Base-by-base conservation (phyloP, 2,797 vertebrate species). In the Acropternis orthonyx region DNA sequence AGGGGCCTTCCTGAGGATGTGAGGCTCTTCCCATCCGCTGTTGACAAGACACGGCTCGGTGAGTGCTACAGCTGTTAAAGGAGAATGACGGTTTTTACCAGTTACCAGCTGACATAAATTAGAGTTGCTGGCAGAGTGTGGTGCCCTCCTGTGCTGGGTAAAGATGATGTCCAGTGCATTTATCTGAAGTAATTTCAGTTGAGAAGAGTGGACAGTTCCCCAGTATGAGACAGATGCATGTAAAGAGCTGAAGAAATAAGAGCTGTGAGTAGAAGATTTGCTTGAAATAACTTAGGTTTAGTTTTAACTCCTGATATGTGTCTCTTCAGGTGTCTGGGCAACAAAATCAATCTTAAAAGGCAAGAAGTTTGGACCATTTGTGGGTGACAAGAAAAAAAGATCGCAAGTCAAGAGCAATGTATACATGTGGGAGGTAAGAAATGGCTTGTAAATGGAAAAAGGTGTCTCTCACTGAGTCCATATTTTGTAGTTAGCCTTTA, bases 341-440 rank as follows among this genome's bases (percentile, higher is more conserved):
- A 98, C 98, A 65, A 98, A 96, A 80, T 96, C 98, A 68, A 99
- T 99, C 97, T 98, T 99, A 86, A 99, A 99, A 98, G 99, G 99
- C 92, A 99, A 98, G 97, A 98, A 98, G 86, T 99, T 99, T 83
- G 99, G 99, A 67, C 99, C 99, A 3, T 99, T 99, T 97, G 94
- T 98, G 72, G 99, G 99, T 74, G 99, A 99, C 95, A 99, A 98
- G 98, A 99, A 99, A 51, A 99, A 99, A 95, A 98, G 98, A 92
- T 99, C 98, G 86, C 99, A 99, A 98, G 99, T 99, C 95, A 98
- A 98, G 85, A 99, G 98, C 97, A 99, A 99, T 97, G 99, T 99
- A 27, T 99, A 99, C 97, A 99, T 99, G 99, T 99, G 99, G 99
- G 99, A 99, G 99, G 99, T 99, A 98, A 93, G 99, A 94, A 89